Evolutionary conservation across 2,113 vertebrate species (phyloP).

Genomic region (Thryonomys swinderianus): DNA sequence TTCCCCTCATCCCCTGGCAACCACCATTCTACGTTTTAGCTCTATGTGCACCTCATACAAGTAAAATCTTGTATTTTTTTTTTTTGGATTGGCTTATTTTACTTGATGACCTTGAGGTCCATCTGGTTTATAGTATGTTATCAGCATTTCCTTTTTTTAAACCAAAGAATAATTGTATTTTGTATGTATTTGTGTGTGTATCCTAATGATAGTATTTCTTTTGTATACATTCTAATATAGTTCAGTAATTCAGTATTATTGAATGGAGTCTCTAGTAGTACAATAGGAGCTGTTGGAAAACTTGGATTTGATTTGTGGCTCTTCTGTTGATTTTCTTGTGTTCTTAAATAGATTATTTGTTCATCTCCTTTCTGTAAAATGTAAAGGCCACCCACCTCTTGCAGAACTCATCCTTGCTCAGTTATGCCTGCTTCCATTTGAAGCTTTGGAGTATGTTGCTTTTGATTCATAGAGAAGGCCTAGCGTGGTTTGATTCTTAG

Average conservation of each 20-base stretch:
- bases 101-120: background rate
- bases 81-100: background rate
- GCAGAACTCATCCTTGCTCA: background rate
- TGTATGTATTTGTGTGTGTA: background rate
- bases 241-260: background rate
- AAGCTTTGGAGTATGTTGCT: background rate
- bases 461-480: background rate
- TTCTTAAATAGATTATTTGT: constrained; percentile 17
- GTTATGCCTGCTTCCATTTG: background rate
- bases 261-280: background rate
- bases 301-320: background rate
- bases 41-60: background rate
- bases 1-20: background rate
- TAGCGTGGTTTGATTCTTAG: background rate
- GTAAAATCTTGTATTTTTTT: background rate
- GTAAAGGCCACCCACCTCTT: background rate
- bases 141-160: background rate
- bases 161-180: background rate
- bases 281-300: background rate
- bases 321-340: constrained; percentile 5
- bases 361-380: constrained; percentile 37
- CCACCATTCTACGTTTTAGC: background rate
- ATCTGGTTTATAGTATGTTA: background rate
- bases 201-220: background rate
- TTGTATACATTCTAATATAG: background rate